These are phyloP conservation scores for Rhyacophila brunnea DNA, from an alignment of 1,140 invertebrate species.

Conservation along the genomic window DNA sequence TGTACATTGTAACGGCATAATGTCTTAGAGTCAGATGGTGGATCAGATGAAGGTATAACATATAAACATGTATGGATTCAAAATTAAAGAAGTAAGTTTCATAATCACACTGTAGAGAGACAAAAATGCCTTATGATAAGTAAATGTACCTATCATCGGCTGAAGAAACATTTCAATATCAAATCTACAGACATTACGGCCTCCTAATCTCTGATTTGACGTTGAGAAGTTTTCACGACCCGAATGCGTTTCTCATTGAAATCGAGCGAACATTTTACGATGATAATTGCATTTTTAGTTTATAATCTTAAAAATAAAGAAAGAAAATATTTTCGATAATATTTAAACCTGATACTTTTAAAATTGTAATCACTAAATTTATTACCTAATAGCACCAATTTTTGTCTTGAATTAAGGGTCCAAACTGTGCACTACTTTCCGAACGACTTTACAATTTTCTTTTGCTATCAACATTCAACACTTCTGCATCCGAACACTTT, in stretches of 20 bases:
- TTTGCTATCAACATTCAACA: too few relatives aligned
- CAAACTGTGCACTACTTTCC: conserved; percentile 29
- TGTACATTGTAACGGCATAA: conserved; percentile 1
- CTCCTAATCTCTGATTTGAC: conserved; percentile 19
- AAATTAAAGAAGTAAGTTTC: too few relatives aligned
- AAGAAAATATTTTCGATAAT: conserved; percentile 36
- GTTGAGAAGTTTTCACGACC: conserved; percentile 4
- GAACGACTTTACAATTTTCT: too few relatives aligned
- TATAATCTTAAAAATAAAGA: conserved; percentile 27
- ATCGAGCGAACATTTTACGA: neutral
- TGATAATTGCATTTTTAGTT: conserved; percentile 20
- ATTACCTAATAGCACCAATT: conserved; percentile 36
- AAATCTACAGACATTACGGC: conserved; percentile 16
- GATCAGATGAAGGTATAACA: too few relatives aligned
- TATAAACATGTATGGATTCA: neutral
- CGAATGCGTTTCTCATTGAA: too few relatives aligned
- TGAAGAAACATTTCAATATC: conserved; percentile 13
- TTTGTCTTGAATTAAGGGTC: conserved; percentile 36
- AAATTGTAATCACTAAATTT: conserved; percentile 35
- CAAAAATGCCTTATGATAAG: conserved; percentile 34
- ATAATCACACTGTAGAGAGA: conserved; percentile 7
- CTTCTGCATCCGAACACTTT: neutral
- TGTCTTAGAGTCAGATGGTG: conserved; percentile 5
- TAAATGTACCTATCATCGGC: conserved; percentile 30
- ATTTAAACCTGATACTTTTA: conserved; percentile 35